These are phyloP conservation scores for Drosophila mimica DNA, from an alignment of 2,888 invertebrate species.

Conservation along the genomic window DNA sequence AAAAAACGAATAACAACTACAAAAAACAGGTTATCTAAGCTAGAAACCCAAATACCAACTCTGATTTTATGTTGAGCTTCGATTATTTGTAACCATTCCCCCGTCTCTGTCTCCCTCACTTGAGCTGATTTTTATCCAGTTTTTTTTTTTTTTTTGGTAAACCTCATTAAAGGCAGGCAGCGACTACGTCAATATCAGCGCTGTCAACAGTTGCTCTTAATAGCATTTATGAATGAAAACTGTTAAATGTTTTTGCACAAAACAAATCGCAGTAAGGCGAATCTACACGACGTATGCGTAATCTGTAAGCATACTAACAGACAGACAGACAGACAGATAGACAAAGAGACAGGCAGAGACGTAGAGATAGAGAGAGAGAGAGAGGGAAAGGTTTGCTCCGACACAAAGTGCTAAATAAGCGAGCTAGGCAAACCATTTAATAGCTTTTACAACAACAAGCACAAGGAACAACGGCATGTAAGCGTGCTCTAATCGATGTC, in stretches of 20 bases:
- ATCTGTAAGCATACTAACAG: constrained; percentile 17
- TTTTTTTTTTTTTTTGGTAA: constrained; percentile 28
- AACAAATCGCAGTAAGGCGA: constrained; percentile 19
- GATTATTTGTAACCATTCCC: constrained; percentile 25
- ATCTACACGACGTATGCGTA: constrained; percentile 18
- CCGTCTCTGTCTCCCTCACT: background rate
- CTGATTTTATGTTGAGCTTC: constrained; percentile 21
- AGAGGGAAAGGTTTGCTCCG: background rate
- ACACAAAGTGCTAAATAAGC: constrained; percentile 11
- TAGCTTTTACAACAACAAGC: constrained; percentile 58
- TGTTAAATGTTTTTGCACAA: constrained; percentile 26
- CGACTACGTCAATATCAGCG: constrained; percentile 1
- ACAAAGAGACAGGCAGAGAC: background rate
- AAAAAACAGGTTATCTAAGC: constrained; percentile 58
- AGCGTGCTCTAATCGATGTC: background rate
- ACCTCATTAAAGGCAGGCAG: constrained; percentile 33
- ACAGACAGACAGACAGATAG: background rate
- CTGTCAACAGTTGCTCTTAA: constrained; percentile 21
- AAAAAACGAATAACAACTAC: constrained; percentile 2
- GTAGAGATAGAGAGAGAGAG: background rate
- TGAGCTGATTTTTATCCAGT: background rate
- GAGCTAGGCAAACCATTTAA: constrained; percentile 52
- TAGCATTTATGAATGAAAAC: constrained; percentile 49
- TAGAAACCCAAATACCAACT: constrained; percentile 67
- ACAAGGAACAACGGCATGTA: background rate